A percentile compares a stretch with the other conserved stretches of the same genome.
These are phyloP conservation scores for Stegodyphus dumicola DNA, from an alignment of 1,140 invertebrate species.

Conservation along the genomic window DNA sequence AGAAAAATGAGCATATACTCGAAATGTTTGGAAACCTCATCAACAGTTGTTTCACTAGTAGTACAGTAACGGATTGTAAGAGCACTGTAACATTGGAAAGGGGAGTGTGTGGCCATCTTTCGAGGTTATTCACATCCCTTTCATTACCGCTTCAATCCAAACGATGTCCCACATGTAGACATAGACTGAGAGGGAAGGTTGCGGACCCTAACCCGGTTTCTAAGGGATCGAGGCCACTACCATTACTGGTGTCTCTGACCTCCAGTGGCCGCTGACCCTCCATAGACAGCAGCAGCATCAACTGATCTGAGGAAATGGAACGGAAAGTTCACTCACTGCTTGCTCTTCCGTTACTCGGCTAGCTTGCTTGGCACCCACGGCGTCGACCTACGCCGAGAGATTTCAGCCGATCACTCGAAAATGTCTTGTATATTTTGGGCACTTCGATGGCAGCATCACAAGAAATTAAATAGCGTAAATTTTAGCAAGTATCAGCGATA, in stretches of 20 bases:
- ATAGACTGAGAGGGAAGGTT: conserved; percentile 52
- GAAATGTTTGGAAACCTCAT: too few relatives aligned
- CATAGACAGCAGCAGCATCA: conserved; percentile 44
- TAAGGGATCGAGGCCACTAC: conserved; percentile 56
- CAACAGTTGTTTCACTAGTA: conserved; percentile 9
- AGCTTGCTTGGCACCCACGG: conserved; percentile 25
- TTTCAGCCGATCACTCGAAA: too few relatives aligned
- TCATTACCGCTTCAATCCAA: conserved; percentile 5
- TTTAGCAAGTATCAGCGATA: too few relatives aligned
- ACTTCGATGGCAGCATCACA: not conserved
- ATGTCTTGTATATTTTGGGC: not conserved
- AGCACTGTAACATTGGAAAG: not conserved
- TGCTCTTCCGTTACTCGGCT: conserved; percentile 30
- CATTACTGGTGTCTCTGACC: conserved; percentile 58
- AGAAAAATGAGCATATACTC: too few relatives aligned
- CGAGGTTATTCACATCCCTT: conserved; percentile 59
- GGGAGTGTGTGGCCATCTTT: conserved; percentile 16
- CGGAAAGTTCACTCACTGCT: conserved; percentile 56
- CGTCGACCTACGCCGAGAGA: conserved; percentile 3
- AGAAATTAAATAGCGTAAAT: too few relatives aligned
- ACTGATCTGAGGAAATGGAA: conserved; percentile 53
- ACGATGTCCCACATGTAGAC: conserved; percentile 36
- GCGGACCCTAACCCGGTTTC: conserved; percentile 56
- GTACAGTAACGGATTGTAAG: conserved; percentile 32
- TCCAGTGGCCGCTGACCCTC: conserved; percentile 56